Evolutionary conservation across 2,888 invertebrate genomes (phyloP).

Genomic region (Cylindroiulus punctatus): DNA sequence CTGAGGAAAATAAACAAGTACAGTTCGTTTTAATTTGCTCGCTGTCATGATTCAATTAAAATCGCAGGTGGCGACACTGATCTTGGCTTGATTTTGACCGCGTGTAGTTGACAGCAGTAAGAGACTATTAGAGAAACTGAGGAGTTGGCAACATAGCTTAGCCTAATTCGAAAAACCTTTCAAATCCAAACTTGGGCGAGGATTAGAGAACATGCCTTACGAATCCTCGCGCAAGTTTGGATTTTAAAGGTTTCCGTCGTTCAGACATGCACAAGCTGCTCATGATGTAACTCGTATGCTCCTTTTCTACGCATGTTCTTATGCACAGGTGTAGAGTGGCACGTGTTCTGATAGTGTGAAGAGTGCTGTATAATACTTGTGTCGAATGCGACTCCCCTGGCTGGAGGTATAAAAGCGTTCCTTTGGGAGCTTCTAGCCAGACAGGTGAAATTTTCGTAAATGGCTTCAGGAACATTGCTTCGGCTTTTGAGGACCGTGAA

Average conservation of each 20-base stretch:
- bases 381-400: not conserved
- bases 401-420: not conserved
- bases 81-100: not conserved
- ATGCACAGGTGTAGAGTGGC: not conserved
- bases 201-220: too few relatives aligned
- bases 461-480: not conserved
- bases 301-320: not conserved
- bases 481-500: not conserved
- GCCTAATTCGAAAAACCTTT: too few relatives aligned
- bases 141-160: not conserved
- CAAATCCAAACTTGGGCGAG: too few relatives aligned
- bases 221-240: not conserved
- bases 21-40: conserved; percentile 13
- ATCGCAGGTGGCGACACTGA: conserved; percentile 21
- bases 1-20: not conserved
- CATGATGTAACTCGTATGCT: not conserved
- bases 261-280: too few relatives aligned
- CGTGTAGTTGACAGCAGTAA: not conserved
- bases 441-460: not conserved
- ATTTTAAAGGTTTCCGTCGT: not conserved
- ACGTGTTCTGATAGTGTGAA: not conserved
- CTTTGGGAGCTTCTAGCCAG: not conserved
- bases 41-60: conserved; percentile 21
- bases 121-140: not conserved
- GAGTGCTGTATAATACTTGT: not conserved